Evolutionary conservation across 2,113 vertebrate species (phyloP), one percentile per base, ranked within the genome.

Genomic region (Ahaetulla prasina): DNA sequence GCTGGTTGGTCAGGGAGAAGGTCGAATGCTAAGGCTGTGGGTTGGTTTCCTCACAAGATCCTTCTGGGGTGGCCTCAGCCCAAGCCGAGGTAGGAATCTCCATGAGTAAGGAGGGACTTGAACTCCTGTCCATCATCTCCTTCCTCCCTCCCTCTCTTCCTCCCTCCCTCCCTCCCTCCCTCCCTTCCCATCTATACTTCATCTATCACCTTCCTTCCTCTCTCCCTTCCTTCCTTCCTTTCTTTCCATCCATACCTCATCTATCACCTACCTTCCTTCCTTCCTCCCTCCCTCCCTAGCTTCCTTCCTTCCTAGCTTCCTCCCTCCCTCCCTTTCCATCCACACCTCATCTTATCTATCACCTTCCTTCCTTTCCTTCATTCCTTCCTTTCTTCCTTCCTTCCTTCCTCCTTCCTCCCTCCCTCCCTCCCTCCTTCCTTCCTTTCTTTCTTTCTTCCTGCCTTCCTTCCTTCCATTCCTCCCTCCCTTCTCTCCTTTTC

Each of bases 291-390:
- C 20, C 54, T 2, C 22, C 6, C 6, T 55, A 7, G 0, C 20
- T 25, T 18, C 4, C 16, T 3, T 14, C 52, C 12, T 16, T 16
- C 52, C 12, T 23, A 2, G 0, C 2, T 20, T 6, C 4, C 4
- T 20, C 0, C 4, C 53, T 20, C 1, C 18, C 18, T 54, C 5
- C 18, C 53, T 20, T 52, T 0, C 52, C 3, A 3, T 3, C 14
- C 20, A 20, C 1, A 0, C 4, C 1, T 4, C 3, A 4, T 53
- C 14, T 14, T 16, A 3, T 3, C 52, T 3, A 0, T 1, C 16
- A 2, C 1, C 4, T 20, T 22, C 53, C 53, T 3, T 16, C 3
- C 12, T 2, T 52, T 3, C 12, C 14, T 52, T 1, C 52, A 2
- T 52, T 9, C 14, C 16, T 18, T 12, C 0, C 16, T 12, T 0